Base-by-base conservation (phyloP, 2,113 vertebrate genomes). In the Rhipidura dahli region DNA sequence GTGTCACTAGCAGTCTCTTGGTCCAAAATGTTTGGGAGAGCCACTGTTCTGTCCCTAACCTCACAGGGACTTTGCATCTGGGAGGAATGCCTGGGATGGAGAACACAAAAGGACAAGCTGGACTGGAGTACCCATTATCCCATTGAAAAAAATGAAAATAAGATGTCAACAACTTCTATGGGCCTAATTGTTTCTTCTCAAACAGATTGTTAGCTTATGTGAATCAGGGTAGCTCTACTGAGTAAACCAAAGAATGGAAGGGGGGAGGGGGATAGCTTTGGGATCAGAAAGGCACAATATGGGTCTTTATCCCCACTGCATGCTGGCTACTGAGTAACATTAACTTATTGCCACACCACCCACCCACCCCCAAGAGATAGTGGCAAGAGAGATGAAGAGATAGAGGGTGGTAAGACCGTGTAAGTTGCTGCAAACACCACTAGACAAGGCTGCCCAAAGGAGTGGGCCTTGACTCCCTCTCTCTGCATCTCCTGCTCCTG, bases 101-200 rank as follows among this genome's bases (percentile, higher is more conserved):
- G 88, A 87, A 88, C 60, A 92, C 71, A 95, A 87, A 96, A 86
- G 90, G 76, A 83, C 54, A 57, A 83, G 65, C 69, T 75, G 78
- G 72, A 86, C 56, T 15, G 5, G 31, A 88, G 82, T 49, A 81
- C 42, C 40, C 35, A 4, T 94, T 83, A 73, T 66, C 44, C 85
- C 47, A 78, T 28, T 93, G 89, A 47, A 60, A 91, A 94, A 75
- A 85, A 86, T 4, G 27, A 94, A 96, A 95, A 89, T 59, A 96
- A 85, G 82, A 94, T 95, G 87, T 95, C 92, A 94, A 90, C 90
- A 96, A 51, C 84, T 96, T 94, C 94, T 89, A 37, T 63, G 51
- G 64, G 42, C 39, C 63, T 91, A 88, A 91, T 93, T 95, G 87
- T 96, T 96, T 87, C 90, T 96, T 78, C 90, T 93, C 85, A 93